Base-by-base conservation (phyloP, 2,113 vertebrate species). In the Chionis minor region DNA sequence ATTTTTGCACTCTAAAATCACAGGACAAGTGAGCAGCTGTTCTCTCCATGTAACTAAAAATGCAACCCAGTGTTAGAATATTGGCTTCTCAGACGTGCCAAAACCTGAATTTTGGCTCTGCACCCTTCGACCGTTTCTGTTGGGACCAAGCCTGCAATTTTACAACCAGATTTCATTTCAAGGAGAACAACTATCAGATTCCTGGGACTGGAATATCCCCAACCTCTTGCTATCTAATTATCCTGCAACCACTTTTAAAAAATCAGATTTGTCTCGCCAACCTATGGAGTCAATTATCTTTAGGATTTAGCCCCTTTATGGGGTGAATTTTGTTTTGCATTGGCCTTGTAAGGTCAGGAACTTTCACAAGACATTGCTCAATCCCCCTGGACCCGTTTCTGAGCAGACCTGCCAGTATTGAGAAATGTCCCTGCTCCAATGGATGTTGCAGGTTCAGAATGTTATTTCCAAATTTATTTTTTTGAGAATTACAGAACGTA, bases 321-420 rank as follows among this genome's bases (percentile, higher is more conserved):
- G 26, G 28, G 10, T 62, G 62, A 81, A 38, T 73, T 90, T 55
- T 90, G 44, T 56, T 92, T 86, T 75, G 33, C 15, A 33, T 10
- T 14, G 1, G 38, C 11, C 26, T 73, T 80, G 38, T 66, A 79
- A 73, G 62, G 74, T 75, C 78, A 89, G 58, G 84, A 80, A 80
- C 78, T 91, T 95, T 94, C 78, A 77, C 66, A 67, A 86, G 81
- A 87, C 10, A 0, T 97, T 96, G 66, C 92, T 77, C 71, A 95
- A 92, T 35, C 69, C 35, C 61, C 61, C 75, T 65, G 81, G 49
- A 70, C 35, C n/a, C 1, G 0, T 84, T 92, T 89, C 84, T 75
- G 55, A 66, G 58, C 45, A 87, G 47, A 67, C 1, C 14, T 59
- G 18, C 28, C 69, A 78, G 18, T 0, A 2, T 47, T 91, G 86